Evolutionary conservation across 2,113 vertebrate species (phyloP).

Genomic region (Urocolius indicus): DNA sequence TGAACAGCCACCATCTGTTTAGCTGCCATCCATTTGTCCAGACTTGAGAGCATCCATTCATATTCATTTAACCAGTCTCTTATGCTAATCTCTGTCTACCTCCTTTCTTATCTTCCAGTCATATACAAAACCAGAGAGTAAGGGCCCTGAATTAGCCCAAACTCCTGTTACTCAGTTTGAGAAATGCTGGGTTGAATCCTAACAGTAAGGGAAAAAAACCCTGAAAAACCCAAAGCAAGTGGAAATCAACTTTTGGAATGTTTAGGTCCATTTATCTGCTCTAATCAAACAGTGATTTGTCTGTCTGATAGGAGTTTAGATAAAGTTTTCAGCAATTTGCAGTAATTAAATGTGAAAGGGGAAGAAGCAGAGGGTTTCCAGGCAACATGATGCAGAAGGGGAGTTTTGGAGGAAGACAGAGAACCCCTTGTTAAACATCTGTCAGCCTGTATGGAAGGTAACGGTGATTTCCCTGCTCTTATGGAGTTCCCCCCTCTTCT

Average conservation of each 20-base stretch:
- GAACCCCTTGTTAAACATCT: constrained; percentile 41
- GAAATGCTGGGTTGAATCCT: background rate
- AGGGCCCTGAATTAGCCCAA: background rate
- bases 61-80: constrained; percentile 34
- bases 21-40: background rate
- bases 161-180: background rate
- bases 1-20: background rate
- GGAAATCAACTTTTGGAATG: background rate
- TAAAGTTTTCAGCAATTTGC: constrained; percentile 61
- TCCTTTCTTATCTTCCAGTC: constrained; percentile 38
- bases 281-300: constrained; percentile 47
- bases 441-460: background rate
- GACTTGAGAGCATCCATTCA: background rate
- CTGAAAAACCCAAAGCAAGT: background rate
- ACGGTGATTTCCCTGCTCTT: background rate
- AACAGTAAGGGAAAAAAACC: background rate
- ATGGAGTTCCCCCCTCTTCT: background rate
- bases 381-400: constrained; percentile 39
- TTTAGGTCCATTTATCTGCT: constrained; percentile 11
- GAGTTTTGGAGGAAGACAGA: constrained; percentile 59
- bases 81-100: constrained; percentile 30
- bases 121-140: background rate
- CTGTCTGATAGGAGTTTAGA: constrained; percentile 53
- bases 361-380: constrained; percentile 57
- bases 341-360: constrained; percentile 59